Conservation (phyloP, 2,113 vertebrate genomes). For the Mellivora capensis region DNA sequence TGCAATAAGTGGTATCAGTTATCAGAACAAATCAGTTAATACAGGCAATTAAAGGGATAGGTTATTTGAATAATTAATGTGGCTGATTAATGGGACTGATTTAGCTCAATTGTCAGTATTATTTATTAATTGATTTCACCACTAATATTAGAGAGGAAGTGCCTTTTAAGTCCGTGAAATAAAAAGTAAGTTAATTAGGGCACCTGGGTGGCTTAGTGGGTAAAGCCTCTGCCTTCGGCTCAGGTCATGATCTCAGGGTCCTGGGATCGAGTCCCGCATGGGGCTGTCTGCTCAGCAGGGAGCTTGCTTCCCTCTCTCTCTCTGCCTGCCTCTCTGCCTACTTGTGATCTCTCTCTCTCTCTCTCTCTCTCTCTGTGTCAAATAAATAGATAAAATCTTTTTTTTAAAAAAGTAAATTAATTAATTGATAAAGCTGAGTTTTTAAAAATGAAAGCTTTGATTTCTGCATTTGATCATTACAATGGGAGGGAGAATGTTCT, state of each 20-base stretch:
- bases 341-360: too few relatives aligned
- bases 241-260: too few relatives aligned
- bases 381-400: too few relatives aligned
- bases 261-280: too few relatives aligned
- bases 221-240: too few relatives aligned
- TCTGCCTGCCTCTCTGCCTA: too few relatives aligned
- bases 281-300: too few relatives aligned
- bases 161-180: slow-evolving; percentile 32
- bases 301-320: too few relatives aligned
- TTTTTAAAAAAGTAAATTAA: background rate
- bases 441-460: background rate
- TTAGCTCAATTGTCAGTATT: slow-evolving; percentile 42
- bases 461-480: slow-evolving; percentile 14
- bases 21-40: slow-evolving; percentile 66
- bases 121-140: slow-evolving; percentile 59
- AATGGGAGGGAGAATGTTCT: background rate
- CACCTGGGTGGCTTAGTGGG: too few relatives aligned
- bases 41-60: slow-evolving; percentile 43
- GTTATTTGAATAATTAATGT: slow-evolving; percentile 71
- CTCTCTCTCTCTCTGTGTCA: too few relatives aligned
- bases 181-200: slow-evolving; percentile 33
- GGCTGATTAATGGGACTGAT: slow-evolving; percentile 34
- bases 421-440: slow-evolving; percentile 12
- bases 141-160: slow-evolving; percentile 22
- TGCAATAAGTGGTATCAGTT: slow-evolving; percentile 47